Percentiles rank a stretch among this genome's conserved stretches.
These are phyloP conservation scores for Taxidea taxus DNA, from an alignment of 2,113 vertebrate genomes.

Conservation along the genomic window DNA sequence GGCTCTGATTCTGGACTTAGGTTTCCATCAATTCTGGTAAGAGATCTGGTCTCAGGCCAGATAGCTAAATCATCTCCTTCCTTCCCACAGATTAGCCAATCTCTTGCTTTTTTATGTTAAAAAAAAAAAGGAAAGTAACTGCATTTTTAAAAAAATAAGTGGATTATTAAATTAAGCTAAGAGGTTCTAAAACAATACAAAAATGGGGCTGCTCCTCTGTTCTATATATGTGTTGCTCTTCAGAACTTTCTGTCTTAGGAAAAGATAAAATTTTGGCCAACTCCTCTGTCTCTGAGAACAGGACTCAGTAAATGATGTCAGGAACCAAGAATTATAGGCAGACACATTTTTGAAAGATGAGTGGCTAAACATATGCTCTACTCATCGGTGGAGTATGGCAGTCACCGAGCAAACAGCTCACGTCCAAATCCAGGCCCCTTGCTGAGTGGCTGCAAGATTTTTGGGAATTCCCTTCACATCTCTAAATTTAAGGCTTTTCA, in stretches of 20 bases:
- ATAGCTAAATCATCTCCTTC: not conserved
- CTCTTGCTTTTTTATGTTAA: not conserved
- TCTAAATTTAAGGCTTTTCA: not conserved
- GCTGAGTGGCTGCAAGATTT: not conserved
- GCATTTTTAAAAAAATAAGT: not conserved
- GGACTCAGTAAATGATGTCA: not conserved
- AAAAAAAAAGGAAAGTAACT: constrained; percentile 12
- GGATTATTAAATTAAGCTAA: not conserved
- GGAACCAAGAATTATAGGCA: not conserved
- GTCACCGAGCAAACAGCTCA: not conserved
- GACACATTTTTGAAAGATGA: not conserved
- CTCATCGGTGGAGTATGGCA: not conserved
- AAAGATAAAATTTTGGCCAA: not conserved
- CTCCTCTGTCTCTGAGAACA: not conserved
- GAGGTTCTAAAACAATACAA: not conserved
- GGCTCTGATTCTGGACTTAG: not conserved
- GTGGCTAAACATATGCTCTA: not conserved
- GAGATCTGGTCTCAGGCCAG: not conserved
- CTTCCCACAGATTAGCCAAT: not conserved
- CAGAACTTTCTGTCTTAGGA: not conserved
- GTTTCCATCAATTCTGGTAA: not conserved
- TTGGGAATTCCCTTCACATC: not conserved
- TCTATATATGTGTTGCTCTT: not conserved
- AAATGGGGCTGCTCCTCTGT: not conserved
- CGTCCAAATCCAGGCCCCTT: too few relatives aligned